Percentiles rank a stretch among this genome's conserved stretches.
phyloP scores from a whole-genome alignment of 1,140 invertebrate genomes.

The Leptopilina clavipes region DNA sequence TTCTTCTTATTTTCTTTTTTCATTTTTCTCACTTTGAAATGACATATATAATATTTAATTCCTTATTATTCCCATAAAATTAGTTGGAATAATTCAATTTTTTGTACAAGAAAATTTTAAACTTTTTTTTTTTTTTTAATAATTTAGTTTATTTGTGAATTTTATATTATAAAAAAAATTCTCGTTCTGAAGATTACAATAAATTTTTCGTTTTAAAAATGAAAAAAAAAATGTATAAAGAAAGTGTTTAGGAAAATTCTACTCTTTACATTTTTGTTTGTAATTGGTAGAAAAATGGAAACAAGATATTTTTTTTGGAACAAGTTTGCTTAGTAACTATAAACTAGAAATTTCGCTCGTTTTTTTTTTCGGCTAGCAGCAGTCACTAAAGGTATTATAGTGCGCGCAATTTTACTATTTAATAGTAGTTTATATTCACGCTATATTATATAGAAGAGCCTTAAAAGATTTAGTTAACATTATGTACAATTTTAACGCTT shows the following conservation, averaged over 20 bases:
- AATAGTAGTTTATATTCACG: constrained; percentile 29
- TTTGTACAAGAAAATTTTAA: no score
- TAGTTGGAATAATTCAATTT: neutral
- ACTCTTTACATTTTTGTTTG: neutral
- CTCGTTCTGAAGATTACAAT: neutral
- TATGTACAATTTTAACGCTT: constrained; percentile 61
- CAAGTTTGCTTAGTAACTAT: constrained; percentile 55
- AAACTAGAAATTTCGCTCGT: constrained; percentile 58
- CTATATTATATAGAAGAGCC: constrained; percentile 49
- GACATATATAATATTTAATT: neutral
- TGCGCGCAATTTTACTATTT: constrained; percentile 52
- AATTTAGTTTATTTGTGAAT: no score
- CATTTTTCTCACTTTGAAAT: neutral
- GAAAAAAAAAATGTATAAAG: no score
- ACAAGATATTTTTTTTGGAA: constrained; percentile 25
- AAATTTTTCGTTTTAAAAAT: neutral
- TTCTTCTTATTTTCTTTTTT: neutral
- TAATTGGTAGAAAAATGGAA: neutral
- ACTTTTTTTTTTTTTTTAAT: no score
- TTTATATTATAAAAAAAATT: neutral
- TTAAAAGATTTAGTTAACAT: constrained; percentile 68
- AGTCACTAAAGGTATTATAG: constrained; percentile 63
- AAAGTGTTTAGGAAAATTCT: neutral
- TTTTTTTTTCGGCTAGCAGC: constrained; percentile 46
- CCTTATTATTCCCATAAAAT: neutral